Conservation (phyloP, 2,888 invertebrate species). For the Embidobia sp. region DNA sequence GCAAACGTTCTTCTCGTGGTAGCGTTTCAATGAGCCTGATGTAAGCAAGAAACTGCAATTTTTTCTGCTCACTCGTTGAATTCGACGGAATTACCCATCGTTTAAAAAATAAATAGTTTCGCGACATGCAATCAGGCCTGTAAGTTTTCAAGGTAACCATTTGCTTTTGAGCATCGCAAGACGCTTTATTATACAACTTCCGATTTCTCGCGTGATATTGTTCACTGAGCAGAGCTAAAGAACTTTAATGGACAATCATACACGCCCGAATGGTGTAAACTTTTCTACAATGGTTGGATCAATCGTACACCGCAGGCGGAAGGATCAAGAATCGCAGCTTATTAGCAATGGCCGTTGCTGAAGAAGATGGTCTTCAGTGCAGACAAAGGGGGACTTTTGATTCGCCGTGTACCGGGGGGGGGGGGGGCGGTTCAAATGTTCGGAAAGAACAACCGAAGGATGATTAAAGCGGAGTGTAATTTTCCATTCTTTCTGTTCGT, state of each 20-base stretch:
- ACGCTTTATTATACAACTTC: not conserved
- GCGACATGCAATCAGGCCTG: constrained; percentile 44
- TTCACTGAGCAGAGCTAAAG: not conserved
- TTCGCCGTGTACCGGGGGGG: too few relatives aligned
- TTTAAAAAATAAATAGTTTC: constrained; percentile 47
- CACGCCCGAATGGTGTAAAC: not conserved
- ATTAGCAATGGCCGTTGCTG: too few relatives aligned
- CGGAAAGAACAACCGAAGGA: not conserved
- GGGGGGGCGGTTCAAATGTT: constrained; percentile 2
- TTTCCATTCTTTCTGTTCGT: constrained; percentile 8
- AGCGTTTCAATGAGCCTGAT: too few relatives aligned
- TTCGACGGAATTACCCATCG: constrained; percentile 50
- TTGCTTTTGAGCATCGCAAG: not conserved
- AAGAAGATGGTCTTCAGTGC: too few relatives aligned
- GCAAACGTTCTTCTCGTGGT: too few relatives aligned
- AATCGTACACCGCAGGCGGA: too few relatives aligned
- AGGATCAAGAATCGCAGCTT: too few relatives aligned
- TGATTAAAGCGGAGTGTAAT: constrained; percentile 13
- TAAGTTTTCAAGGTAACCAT: not conserved
- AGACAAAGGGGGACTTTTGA: too few relatives aligned
- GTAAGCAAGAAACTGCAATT: too few relatives aligned
- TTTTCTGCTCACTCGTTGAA: constrained; percentile 5
- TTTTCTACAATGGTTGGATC: constrained; percentile 8
- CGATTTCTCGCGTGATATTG: constrained; percentile 15
- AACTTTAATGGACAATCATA: constrained; percentile 4